These are phyloP conservation scores for Ophiothrix spiculata DNA, from an alignment of 35 echinoderm and acorn worm species.

Conservation along the genomic window DNA sequence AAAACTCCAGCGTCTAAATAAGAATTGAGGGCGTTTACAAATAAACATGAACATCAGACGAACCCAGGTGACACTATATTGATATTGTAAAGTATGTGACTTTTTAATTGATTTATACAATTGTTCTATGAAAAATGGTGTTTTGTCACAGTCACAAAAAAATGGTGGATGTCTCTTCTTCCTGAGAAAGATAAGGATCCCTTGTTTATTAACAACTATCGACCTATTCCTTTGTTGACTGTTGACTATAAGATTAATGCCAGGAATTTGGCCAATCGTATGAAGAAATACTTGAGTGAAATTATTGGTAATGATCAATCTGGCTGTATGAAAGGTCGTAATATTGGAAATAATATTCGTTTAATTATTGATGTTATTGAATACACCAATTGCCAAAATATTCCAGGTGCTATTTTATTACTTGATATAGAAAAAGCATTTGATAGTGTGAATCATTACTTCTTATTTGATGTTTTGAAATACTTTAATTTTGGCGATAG, in stretches of 20 bases:
- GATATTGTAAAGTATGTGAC: no score
- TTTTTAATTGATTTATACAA: constrained; percentile 3
- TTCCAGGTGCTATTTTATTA: constrained; percentile 21
- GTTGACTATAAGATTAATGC: constrained; percentile 26
- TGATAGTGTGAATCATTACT: constrained; percentile 8
- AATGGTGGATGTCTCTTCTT: not conserved
- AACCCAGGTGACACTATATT: no score
- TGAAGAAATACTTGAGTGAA: constrained; percentile 5
- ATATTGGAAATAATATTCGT: constrained; percentile 17
- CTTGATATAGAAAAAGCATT: constrained; percentile 35
- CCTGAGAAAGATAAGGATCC: constrained; percentile 33
- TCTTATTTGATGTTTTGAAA: constrained; percentile 34
- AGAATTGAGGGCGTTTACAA: no score
- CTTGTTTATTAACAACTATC: constrained; percentile 2
- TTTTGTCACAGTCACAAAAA: not conserved
- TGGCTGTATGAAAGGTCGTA: constrained; percentile 9
- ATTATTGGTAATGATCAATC: not conserved
- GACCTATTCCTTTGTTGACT: constrained; percentile 7
- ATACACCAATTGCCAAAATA: not conserved
- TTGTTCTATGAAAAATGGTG: constrained; percentile 9
- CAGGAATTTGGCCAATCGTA: constrained; percentile 11
- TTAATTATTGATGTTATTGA: not conserved
- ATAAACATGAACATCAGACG: no score
- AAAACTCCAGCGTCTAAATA: no score
- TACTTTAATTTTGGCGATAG: constrained; percentile 4